phyloP scores from a whole-genome alignment of 2,888 invertebrate genomes.

The Brenthis daphne region DNA sequence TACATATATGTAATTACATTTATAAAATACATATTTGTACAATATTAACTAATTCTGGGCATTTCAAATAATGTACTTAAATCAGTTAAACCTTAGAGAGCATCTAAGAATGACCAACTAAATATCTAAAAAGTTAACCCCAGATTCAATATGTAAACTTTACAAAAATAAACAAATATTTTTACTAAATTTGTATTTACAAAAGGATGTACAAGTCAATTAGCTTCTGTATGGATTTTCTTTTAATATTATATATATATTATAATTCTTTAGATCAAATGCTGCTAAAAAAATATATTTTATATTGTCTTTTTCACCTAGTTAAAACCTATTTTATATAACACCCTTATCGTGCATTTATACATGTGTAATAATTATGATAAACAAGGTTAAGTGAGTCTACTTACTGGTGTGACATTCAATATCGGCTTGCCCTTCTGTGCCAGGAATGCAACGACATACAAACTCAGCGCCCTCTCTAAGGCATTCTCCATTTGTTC shows the following conservation, averaged over 20 bases:
- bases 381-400: slow-evolving; percentile 30
- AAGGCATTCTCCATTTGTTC: slow-evolving; percentile 92
- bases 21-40: slow-evolving; percentile 42
- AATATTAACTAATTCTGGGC: slow-evolving; percentile 6
- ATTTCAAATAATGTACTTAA: slow-evolving; percentile 2
- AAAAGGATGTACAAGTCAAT: slow-evolving; percentile 7
- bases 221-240: no score
- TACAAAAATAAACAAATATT: not conserved
- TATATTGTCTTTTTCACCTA: not conserved
- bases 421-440: slow-evolving; percentile 86
- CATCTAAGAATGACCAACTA: not conserved
- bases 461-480: slow-evolving; percentile 92
- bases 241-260: no score
- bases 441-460: slow-evolving; percentile 90
- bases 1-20: slow-evolving; percentile 40
- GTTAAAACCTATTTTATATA: not conserved
- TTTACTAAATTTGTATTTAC: not conserved
- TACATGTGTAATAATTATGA: slow-evolving; percentile 64
- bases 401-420: slow-evolving; percentile 85
- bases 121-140: slow-evolving; percentile 3
- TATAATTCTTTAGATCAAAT: no score
- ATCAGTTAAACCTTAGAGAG: not conserved
- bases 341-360: slow-evolving; percentile 69
- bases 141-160: not conserved
- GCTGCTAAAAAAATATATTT: not conserved